These are phyloP conservation scores for Toxotes lorentzi DNA, from an alignment of 2,797 vertebrate genomes.

Conservation along the genomic window DNA sequence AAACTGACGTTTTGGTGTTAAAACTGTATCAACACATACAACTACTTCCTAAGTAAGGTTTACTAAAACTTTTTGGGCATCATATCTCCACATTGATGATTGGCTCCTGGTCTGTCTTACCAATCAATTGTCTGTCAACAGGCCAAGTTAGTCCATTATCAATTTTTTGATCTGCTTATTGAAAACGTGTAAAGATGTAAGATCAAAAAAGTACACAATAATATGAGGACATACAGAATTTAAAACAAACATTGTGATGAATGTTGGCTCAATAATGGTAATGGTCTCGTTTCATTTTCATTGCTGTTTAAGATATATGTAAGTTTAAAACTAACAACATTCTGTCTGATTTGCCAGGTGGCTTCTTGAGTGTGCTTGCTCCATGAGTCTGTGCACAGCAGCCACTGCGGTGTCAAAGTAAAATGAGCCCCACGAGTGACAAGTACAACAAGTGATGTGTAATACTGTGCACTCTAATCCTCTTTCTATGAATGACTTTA, in stretches of 20 bases:
- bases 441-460: conserved; percentile 23
- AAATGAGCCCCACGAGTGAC: conserved; percentile 1
- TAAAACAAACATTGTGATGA: too few species aligned
- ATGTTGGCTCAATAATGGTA: neutral
- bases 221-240: neutral
- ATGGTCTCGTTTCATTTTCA: neutral
- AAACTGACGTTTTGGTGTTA: neutral
- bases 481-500: conserved; percentile 18
- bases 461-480: conserved; percentile 9
- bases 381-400: neutral
- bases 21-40: too few species aligned
- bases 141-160: neutral
- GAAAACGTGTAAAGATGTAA: neutral
- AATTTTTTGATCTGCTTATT: neutral
- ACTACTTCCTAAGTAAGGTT: neutral
- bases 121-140: neutral
- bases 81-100: neutral
- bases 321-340: neutral
- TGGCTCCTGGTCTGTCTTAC: neutral
- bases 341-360: neutral
- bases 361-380: neutral
- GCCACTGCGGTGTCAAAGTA: neutral
- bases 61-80: too few species aligned
- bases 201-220: neutral
- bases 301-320: neutral